Evolutionary conservation across 2,888 invertebrate species (phyloP), one percentile per base, ranked within the genome.

Genomic region (Crematogaster levior): DNA sequence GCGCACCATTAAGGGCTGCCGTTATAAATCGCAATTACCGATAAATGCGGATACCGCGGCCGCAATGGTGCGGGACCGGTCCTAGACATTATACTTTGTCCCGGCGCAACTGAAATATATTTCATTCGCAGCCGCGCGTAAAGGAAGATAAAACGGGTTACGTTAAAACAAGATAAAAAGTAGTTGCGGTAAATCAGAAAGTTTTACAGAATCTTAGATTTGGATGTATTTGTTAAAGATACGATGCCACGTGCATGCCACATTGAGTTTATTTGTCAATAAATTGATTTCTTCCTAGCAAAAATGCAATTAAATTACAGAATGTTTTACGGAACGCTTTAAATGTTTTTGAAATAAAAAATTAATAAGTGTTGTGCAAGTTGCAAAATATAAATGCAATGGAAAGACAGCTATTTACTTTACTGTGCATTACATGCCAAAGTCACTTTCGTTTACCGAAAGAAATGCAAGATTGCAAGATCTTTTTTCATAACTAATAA

Each of bases 1-100:
- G 82, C 73, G 85, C 61, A 72, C 86, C 85, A 86, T 90, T 89
- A 89, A 86, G 86, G 85, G 66, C 79, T 83, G 79, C 83, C 86
- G 88, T 90, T 92, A 91, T 92, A 92, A 92, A 92, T 91, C 87
- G 89, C 90, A 91, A 92, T 92, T 91, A 92, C 86, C 83, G 86
- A 88, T 89, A 89, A 70, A 79, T 56, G 70, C 56, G 68, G 56
- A 77, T 77, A 56, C 56, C 66, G 61, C 70, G 34, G 51, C 56
- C 53, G 43, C 70, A 58, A 43, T 56, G 68, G 46, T n/a, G 18
- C 34, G 21, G 18, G 68, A 77, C 70, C 68, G 70, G 77, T 79
- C 68, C 56, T 79, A 79, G 68, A 68, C 15, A 24, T 61, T 61
- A 61, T n/a, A 51, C 56, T 58, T 58, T 56, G 34, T 43, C 34